Base-by-base conservation (phyloP, 2,888 invertebrate species). In the Mesorhabditis sp. region DNA sequence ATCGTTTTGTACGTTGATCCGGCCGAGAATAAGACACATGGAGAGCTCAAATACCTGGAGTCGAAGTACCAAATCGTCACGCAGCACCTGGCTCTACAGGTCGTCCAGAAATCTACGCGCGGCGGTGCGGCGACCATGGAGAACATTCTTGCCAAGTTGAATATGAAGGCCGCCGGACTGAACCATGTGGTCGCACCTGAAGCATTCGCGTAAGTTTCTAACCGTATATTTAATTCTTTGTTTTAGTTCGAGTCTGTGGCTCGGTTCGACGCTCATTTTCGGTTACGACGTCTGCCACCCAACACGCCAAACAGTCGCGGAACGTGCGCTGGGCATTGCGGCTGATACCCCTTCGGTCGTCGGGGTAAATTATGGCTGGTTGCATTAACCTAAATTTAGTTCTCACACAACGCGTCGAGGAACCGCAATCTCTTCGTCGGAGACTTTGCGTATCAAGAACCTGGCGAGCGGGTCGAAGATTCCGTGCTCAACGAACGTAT, bases 41-140 rank as follows among this genome's bases (percentile, higher is more conserved):
- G 58, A 10, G 7, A 50, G 10, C n/a, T 50, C 10, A 50, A 50
- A n/a, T 50, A 13, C 58, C n/a, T 50, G 58, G 58, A 50, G 58
- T 10, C 58, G n/a, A 50, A n/a, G 58, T n/a, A 50, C n/a, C 58
- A 50, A 50, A 50, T 50, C n/a, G 58, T 50, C 58, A 50, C 58
- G n/a, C 58, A 50, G n/a, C 58, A 50, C n/a, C 10, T 50, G 10
- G n/a, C 10, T n/a, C 58, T 50, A 13, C 58, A n/a, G 10, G 7
- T n/a, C 7, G n/a, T 50, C 58, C 7, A n/a, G n/a, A 50, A 50
- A 50, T 13, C 7, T 50, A 13, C 58, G 1, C 58, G n/a, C 7
- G n/a, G n/a, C 2, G 58, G 58, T 50, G 58, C 58, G 7, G 58
- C 58, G n/a, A 50, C 58, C 58, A n/a, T 50, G 7, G 58, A 50